A percentile compares a stretch with the other conserved stretches of the same genome.
Evolutionary conservation across 2,888 invertebrate species (phyloP).

Genomic region (Xylophagus ater): DNA sequence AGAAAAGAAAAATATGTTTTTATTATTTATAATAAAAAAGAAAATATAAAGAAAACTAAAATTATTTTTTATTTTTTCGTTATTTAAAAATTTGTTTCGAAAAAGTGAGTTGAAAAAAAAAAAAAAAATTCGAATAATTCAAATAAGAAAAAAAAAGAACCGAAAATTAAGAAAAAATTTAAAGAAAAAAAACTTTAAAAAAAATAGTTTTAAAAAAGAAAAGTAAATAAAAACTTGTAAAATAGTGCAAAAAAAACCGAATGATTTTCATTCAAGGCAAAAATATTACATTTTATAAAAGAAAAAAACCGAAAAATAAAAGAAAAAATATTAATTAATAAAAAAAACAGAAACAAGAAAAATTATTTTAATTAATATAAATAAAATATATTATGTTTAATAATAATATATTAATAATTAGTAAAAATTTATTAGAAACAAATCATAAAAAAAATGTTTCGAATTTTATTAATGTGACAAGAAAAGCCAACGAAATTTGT

Average conservation of each 20-base stretch:
- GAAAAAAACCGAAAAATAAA: not conserved
- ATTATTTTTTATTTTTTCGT: too few species aligned
- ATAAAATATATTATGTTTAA: slow-evolving; percentile 13
- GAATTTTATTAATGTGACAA: slow-evolving; percentile 17
- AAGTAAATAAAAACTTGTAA: not conserved
- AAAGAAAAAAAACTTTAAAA: too few species aligned
- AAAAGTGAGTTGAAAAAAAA: too few species aligned
- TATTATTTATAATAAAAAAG: too few species aligned
- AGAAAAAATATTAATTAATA: slow-evolving; percentile 3
- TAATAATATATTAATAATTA: slow-evolving; percentile 13
- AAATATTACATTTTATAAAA: not conserved
- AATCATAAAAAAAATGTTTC: slow-evolving; percentile 13
- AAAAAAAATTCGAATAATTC: too few species aligned
- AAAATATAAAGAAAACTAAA: too few species aligned
- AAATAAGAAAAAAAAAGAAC: too few species aligned
- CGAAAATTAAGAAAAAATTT: too few species aligned
- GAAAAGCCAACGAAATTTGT: slow-evolving; percentile 7
- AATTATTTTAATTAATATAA: not conserved
- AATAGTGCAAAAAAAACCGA: not conserved
- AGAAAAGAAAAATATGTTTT: too few species aligned
- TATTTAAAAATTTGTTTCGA: too few species aligned
- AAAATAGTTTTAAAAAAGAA: too few species aligned
- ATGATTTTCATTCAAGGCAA: not conserved
- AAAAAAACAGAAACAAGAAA: slow-evolving; percentile 8
- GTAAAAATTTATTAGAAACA: not conserved